Evolutionary conservation across 2,113 vertebrate species (phyloP).

Genomic region (Hyaena hyaena): DNA sequence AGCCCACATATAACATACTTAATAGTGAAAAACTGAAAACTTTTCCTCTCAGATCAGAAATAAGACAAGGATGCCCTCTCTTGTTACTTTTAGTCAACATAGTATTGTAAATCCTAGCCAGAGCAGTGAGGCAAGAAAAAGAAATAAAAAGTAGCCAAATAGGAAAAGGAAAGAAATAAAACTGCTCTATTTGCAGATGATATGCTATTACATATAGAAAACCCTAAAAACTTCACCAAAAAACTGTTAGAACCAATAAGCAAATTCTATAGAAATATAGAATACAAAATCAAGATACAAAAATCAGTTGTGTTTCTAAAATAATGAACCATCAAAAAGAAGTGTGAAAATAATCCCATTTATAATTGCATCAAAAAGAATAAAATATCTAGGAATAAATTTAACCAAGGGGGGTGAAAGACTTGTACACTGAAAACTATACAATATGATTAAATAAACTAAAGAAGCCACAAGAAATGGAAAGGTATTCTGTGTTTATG

Average conservation of each 20-base stretch:
- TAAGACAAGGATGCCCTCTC: not conserved
- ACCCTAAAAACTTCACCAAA: not conserved
- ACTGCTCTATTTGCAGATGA: not conserved
- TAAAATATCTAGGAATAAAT: not conserved
- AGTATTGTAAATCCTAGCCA: not conserved
- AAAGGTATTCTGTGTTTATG: not conserved
- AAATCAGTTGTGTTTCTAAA: not conserved
- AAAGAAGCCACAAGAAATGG: not conserved
- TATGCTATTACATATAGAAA: not conserved
- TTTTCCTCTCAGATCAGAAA: not conserved
- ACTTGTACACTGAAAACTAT: not conserved
- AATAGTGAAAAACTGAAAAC: not conserved
- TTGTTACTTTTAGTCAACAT: not conserved
- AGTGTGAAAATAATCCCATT: not conserved
- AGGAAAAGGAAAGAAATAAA: not conserved
- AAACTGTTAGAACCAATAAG: not conserved
- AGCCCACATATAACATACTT: not conserved
- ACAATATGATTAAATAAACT: not conserved
- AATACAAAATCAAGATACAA: not conserved
- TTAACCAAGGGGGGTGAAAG: not conserved
- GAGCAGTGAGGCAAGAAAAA: not conserved
- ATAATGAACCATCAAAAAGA: not conserved
- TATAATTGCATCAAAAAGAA: not conserved
- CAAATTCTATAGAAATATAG: not conserved
- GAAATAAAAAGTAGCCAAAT: not conserved